Evolutionary conservation across 2,113 vertebrate species (phyloP), one percentile per base, ranked within the genome.

Genomic region (Albula goreensis): DNA sequence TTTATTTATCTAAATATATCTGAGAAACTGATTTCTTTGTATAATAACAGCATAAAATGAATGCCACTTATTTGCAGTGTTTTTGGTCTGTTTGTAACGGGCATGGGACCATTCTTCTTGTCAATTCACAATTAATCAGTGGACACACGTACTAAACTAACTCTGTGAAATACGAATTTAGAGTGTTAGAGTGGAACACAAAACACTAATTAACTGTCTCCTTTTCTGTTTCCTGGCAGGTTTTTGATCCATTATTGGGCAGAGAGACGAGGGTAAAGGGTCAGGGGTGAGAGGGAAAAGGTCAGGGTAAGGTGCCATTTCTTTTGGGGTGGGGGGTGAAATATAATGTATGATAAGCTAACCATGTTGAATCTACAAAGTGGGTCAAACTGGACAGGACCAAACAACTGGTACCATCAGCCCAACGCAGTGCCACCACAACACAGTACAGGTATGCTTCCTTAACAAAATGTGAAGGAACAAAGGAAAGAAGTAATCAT

Each of bases 291-390:
- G 88, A 89, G 94, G 91, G 88, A 90, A 88, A 78, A 74, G 92
- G 85, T 87, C 74, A 87, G 89, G 88, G 87, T 25, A n/a, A 80
- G 85, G 89, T 87, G 81, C 80, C 70, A 80, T 90, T 51, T 86
- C 87, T 91, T 88, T 85, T 91, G 49, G 78, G 80, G 49, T 70
- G 93, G 83, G 91, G 90, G 86, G 85, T 91, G 89, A 80, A 49
- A 86, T 91, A 92, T 90, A 87, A 96, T 96, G 95, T 96, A 96
- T 92, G 95, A 97, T 90, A 97, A 96, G 92, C 93, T 96, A 94
- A 95, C 94, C 87, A 97, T 97, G 96, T 92, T 97, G 91, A 97
- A 97, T 90, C 94, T 97, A 91, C 96, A 96, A 91, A 96, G 93
- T 49, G 92, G 93, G 83, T 93, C 94, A 5, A 95, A 94, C 93